These are phyloP conservation scores for Synanceia verrucosa DNA, from an alignment of 2,797 vertebrate genomes.

Conservation along the genomic window DNA sequence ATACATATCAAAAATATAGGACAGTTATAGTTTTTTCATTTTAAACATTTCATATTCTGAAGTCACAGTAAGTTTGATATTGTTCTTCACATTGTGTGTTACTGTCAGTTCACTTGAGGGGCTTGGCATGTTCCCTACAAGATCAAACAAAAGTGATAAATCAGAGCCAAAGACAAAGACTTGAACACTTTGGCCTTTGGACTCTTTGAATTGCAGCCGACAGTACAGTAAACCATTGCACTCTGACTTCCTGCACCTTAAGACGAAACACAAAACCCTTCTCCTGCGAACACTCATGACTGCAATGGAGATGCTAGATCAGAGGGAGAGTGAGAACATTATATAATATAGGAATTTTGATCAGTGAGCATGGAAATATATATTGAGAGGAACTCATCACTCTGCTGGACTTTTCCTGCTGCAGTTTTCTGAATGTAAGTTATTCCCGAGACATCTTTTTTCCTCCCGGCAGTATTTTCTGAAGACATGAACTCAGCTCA, in stretches of 20 bases:
- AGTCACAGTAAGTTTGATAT: not conserved
- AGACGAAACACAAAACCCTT: conserved; percentile 2
- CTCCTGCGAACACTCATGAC: not conserved
- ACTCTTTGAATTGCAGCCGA: conserved; percentile 17
- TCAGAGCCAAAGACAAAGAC: conserved; percentile 14
- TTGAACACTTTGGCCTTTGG: conserved; percentile 49
- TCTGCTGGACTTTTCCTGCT: not conserved
- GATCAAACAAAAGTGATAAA: conserved; percentile 26
- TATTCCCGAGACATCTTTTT: not conserved
- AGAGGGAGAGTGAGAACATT: not conserved
- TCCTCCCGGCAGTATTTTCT: not conserved
- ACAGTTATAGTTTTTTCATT: not conserved
- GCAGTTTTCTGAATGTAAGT: not conserved
- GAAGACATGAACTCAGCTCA: conserved; percentile 58
- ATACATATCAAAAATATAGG: not conserved
- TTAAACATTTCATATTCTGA: not conserved
- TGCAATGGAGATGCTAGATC: not conserved
- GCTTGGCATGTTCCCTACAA: not conserved
- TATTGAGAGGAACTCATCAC: not conserved
- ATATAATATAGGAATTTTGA: conserved; percentile 18
- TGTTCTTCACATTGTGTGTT: not conserved
- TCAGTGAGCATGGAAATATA: not conserved
- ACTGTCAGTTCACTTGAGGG: not conserved
- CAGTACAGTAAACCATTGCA: not conserved
- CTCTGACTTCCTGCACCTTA: conserved; percentile 21